Conservation (phyloP, 2,113 vertebrate genomes). For the Rhea pennata region DNA sequence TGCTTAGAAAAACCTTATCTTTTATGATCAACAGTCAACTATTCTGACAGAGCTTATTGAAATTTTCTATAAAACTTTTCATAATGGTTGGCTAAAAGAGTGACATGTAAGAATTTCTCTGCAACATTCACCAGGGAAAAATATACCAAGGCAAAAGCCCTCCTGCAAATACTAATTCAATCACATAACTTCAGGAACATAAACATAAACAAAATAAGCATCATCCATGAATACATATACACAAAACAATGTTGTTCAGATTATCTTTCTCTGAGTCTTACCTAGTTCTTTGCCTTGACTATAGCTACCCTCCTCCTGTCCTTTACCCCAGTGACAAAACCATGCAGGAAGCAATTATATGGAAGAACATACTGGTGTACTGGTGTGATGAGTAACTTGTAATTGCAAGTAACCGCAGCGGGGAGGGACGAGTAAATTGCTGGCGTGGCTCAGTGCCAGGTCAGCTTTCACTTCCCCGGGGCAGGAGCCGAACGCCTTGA, state of each 20-base stretch:
- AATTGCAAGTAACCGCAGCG: not conserved
- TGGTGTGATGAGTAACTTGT: not conserved
- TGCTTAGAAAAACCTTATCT: not conserved
- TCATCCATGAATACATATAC: not conserved
- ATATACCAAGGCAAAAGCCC: not conserved
- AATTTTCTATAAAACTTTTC: not conserved
- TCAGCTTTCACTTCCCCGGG: not conserved
- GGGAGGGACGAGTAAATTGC: not conserved
- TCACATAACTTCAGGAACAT: not conserved
- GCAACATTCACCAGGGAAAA: not conserved
- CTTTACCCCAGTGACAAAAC: not conserved
- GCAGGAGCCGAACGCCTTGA: not conserved
- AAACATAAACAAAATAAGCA: not conserved
- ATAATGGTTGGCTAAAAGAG: not conserved
- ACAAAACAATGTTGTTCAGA: not conserved
- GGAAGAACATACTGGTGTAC: not conserved
- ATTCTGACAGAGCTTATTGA: not conserved
- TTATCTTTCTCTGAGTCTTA: not conserved
- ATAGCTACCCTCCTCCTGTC: not conserved
- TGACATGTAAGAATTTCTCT: not conserved
- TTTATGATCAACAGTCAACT: not conserved
- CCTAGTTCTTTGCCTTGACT: not conserved
- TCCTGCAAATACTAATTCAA: not conserved
- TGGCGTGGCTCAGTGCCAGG: not conserved
- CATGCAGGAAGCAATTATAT: not conserved